These are phyloP conservation scores for Epinephelus coioides DNA, from an alignment of 2,797 vertebrate species.

Conservation along the genomic window DNA sequence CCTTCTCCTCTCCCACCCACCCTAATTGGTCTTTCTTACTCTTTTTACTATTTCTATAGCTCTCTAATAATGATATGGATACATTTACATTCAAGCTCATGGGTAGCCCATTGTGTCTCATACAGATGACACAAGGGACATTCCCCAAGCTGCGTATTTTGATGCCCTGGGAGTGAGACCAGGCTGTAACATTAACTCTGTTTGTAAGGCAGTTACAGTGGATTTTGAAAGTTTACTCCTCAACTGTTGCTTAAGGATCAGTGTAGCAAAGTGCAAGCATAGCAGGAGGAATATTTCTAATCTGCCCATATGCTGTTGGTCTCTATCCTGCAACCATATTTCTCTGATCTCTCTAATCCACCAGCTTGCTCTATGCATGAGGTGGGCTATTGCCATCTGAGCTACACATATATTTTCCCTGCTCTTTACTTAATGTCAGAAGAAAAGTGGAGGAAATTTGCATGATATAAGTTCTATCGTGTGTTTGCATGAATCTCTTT, in stretches of 20 bases:
- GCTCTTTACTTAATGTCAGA: conserved; percentile 5
- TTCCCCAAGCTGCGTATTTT: too few species aligned
- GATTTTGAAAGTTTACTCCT: background rate
- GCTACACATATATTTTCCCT: conserved; percentile 1
- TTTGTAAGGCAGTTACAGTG: background rate
- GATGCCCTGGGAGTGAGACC: too few species aligned
- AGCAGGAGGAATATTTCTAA: background rate
- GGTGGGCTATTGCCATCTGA: background rate
- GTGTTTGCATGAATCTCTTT: conserved; percentile 16
- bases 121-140: too few species aligned
- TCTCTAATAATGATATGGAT: too few species aligned
- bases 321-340: conserved; percentile 10
- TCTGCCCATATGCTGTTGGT: conserved; percentile 1
- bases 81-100: too few species aligned
- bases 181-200: background rate
- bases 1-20: too few species aligned
- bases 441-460: background rate
- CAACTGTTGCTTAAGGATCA: background rate
- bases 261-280: background rate
- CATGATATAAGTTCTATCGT: background rate
- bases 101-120: too few species aligned
- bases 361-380: conserved; percentile 8
- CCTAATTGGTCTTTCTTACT: too few species aligned
- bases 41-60: too few species aligned
- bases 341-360: conserved; percentile 38